A percentile compares a stretch with the other conserved stretches of the same genome.
Conservation (phyloP, 2,113 vertebrate species). For the Pterocles gutturalis region DNA sequence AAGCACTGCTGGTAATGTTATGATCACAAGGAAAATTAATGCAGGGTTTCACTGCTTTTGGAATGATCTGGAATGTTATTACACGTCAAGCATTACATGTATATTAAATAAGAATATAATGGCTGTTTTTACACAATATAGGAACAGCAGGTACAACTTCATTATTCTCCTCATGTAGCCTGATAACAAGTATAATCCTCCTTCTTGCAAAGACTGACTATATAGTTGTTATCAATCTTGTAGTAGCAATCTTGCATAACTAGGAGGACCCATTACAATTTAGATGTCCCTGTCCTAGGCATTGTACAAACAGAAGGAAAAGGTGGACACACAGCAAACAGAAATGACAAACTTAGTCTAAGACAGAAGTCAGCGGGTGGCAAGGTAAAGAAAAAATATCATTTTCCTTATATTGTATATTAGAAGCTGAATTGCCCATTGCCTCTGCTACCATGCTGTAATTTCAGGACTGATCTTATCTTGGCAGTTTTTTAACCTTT, state of each 20-base stretch:
- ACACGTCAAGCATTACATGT: neutral
- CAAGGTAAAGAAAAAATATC: neutral
- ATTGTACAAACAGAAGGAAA: neutral
- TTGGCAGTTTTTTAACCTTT: slow-evolving; percentile 2
- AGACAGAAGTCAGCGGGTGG: neutral
- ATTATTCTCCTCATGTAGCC: neutral
- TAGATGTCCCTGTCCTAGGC: neutral
- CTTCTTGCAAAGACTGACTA: neutral
- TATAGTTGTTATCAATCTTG: neutral
- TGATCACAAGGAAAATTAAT: neutral
- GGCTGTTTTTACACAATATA: neutral
- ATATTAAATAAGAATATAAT: slow-evolving; percentile 23
- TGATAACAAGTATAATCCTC: neutral
- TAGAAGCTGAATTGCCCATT: neutral
- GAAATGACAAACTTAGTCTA: neutral
- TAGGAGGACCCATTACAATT: neutral
- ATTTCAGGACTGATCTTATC: neutral
- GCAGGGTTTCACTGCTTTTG: neutral
- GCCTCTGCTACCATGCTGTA: neutral
- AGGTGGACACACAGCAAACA: neutral
- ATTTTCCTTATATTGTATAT: neutral
- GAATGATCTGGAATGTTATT: neutral
- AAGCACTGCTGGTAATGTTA: neutral
- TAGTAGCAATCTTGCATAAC: neutral
- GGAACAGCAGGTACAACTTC: neutral